These are phyloP conservation scores for Cancer borealis DNA, from an alignment of 2,888 invertebrate species.

Conservation along the genomic window DNA sequence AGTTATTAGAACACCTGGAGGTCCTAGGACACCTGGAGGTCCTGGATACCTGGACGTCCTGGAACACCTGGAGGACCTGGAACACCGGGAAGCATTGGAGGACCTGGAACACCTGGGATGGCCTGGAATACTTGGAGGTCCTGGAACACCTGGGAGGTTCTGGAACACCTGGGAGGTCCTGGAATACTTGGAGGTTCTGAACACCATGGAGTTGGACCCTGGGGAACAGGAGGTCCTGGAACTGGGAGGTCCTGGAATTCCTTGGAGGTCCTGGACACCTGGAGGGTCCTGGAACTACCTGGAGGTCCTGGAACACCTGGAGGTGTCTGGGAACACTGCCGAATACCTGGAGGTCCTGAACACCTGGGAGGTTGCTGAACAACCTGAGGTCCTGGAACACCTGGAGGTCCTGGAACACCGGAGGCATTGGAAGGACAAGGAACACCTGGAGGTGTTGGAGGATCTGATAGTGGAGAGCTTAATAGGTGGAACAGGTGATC, in stretches of 20 bases:
- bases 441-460: constrained; percentile 40
- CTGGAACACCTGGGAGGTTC: neutral
- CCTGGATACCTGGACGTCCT: constrained; percentile 38
- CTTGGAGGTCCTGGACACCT: neutral
- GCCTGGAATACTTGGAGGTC: neutral
- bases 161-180: constrained; percentile 31
- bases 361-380: constrained; percentile 24
- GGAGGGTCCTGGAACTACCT: neutral
- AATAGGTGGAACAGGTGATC: neutral
- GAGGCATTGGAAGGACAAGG: neutral
- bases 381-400: neutral
- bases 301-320: neutral
- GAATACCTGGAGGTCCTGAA: neutral
- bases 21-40: neutral
- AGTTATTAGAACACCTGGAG: neutral
- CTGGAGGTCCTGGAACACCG: neutral
- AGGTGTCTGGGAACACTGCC: no score
- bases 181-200: constrained; percentile 4
- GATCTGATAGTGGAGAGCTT: neutral
- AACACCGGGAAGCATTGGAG: neutral
- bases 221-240: constrained; percentile 8
- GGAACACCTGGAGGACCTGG: constrained; percentile 15
- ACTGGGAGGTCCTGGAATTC: neutral
- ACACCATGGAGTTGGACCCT: neutral
- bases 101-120: constrained; percentile 28